These are phyloP conservation scores for Lydus trimaculatus DNA, from an alignment of 2,888 invertebrate genomes.

Conservation along the genomic window DNA sequence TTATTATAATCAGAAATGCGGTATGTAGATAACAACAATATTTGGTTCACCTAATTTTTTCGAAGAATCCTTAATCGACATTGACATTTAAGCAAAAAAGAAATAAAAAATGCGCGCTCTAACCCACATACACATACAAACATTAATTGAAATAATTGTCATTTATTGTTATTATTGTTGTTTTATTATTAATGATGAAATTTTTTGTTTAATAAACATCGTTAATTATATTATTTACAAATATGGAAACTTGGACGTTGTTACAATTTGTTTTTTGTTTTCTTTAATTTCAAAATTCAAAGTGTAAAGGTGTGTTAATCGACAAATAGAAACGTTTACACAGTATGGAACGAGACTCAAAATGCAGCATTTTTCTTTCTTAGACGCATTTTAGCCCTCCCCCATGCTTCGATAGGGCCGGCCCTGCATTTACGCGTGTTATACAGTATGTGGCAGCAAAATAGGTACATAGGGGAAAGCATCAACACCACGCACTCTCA, in stretches of 20 bases:
- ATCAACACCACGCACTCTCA: too few relatives aligned
- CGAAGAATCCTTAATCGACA: background rate
- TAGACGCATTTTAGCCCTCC: too few relatives aligned
- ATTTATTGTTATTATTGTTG: background rate
- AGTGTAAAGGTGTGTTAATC: too few relatives aligned
- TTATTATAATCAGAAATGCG: background rate
- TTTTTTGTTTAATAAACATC: background rate
- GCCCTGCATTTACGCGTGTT: too few relatives aligned
- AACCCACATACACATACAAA: background rate
- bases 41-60: background rate
- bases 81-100: background rate
- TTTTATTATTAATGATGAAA: background rate
- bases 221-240: background rate
- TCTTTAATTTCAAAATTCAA: too few relatives aligned
- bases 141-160: conserved; percentile 8
- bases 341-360: too few relatives aligned
- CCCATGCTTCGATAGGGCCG: too few relatives aligned
- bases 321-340: too few relatives aligned
- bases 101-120: background rate
- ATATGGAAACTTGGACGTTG: background rate
- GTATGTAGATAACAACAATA: background rate
- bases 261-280: too few relatives aligned
- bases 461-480: too few relatives aligned
- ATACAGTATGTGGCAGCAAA: too few relatives aligned
- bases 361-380: too few relatives aligned